Percentiles rank a stretch among this genome's conserved stretches.
Evolutionary conservation across 2,113 vertebrate species (phyloP).

Genomic region (Halcyon senegalensis): DNA sequence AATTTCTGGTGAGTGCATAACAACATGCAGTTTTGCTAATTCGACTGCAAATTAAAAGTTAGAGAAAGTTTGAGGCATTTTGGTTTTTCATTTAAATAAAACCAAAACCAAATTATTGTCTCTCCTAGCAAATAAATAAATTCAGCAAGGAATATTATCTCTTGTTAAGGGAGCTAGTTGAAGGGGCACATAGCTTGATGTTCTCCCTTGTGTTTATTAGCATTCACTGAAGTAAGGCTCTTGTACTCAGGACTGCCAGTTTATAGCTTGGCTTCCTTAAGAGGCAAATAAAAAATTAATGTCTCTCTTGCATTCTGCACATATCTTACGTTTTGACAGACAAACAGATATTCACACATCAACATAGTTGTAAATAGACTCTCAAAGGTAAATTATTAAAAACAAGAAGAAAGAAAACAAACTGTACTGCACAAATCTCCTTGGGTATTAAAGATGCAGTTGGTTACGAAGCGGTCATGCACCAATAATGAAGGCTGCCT

Average conservation of each 20-base stretch:
- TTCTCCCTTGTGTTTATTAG: slow-evolving; percentile 16
- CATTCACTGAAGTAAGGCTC: slow-evolving; percentile 51
- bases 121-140: neutral
- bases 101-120: neutral
- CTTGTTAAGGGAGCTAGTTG: neutral
- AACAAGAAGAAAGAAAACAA: slow-evolving; percentile 64
- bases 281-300: slow-evolving; percentile 74
- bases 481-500: slow-evolving; percentile 62
- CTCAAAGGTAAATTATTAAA: slow-evolving; percentile 78
- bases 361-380: slow-evolving; percentile 56
- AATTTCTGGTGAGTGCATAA: neutral
- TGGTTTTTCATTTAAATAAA: neutral
- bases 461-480: slow-evolving; percentile 69
- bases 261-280: slow-evolving; percentile 49
- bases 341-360: slow-evolving; percentile 67
- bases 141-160: slow-evolving; percentile 18
- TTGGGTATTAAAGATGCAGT: slow-evolving; percentile 68
- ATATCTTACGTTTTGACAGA: slow-evolving; percentile 69
- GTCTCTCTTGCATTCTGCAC: slow-evolving; percentile 41
- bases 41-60: neutral
- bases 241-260: slow-evolving; percentile 27
- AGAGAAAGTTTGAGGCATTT: neutral
- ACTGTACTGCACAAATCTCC: slow-evolving; percentile 65
- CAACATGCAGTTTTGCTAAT: neutral
- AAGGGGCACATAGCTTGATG: slow-evolving; percentile 1